Evolutionary conservation across 2,113 vertebrate species (phyloP), one percentile per base, ranked within the genome.

Genomic region (Petaurus breviceps): DNA sequence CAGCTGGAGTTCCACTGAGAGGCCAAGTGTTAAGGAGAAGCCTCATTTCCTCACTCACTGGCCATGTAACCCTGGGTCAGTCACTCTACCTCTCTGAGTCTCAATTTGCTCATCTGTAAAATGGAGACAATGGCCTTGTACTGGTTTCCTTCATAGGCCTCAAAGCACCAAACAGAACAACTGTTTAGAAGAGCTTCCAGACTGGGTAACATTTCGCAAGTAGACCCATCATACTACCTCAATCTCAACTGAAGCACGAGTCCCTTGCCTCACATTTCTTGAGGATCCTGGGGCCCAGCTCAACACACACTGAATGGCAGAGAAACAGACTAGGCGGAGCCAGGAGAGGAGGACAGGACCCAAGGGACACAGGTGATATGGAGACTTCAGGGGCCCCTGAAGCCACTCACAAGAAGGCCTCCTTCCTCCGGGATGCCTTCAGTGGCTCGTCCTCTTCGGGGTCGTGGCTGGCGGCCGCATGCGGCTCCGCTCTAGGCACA

Each of bases 351-450:
- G 0, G 8, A 19, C 0, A 1, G 31, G 37, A 24, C 2, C 24
- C 52, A 92, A 16, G 90, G 92, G 49, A 61, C 51, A 31, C 14
- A 0, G 0, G 54, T 22, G 47, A 24, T 3, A 7, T 2, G 31
- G 23, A 0, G 37, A 8, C 0, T 31, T 55, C 10, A 2, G 51
- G 0, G 5, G 51, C 49, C 49, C 51, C 12, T 51, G 0, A 16
- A 2, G 1, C 0, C 68, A 99, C 99, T 99, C 98, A 99, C 99
- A 99, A 99, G 97, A 99, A 99, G 22, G 99, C 99, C 98, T 99
- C 99, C 97, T 99, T 99, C 98, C 99, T 97, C 77, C 98, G 97
- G 11, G 99, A 99, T 97, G 99, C 99, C 98, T 99, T 99, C 97
- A 99, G 98, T 3, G 99, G 99, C 98, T 99, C 99, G 0, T 99